These are phyloP conservation scores for Abscondita cerata DNA, from an alignment of 2,888 invertebrate genomes.

Conservation along the genomic window DNA sequence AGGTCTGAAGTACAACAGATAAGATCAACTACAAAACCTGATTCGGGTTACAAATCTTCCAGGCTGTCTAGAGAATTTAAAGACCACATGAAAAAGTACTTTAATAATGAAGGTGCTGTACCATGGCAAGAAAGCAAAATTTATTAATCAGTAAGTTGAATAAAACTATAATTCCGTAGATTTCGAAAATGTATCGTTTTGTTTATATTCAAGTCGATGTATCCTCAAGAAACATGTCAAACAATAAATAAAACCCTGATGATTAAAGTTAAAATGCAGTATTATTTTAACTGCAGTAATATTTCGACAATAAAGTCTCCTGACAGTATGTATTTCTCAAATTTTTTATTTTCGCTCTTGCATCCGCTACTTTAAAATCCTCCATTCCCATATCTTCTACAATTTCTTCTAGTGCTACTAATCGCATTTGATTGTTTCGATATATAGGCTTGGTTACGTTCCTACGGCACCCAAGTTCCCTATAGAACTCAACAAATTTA, in stretches of 20 bases:
- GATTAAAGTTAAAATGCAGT: too few relatives aligned
- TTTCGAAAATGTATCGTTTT: neutral
- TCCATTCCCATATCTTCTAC: neutral
- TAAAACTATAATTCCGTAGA: neutral
- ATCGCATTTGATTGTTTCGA: neutral
- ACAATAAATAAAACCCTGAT: too few relatives aligned
- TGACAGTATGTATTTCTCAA: too few relatives aligned
- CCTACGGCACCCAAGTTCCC: neutral
- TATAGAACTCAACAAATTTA: neutral
- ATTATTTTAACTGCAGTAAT: too few relatives aligned
- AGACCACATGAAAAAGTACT: conserved; percentile 11
- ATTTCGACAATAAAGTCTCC: too few relatives aligned
- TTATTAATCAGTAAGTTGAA: conserved; percentile 8
- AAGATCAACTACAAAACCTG: neutral
- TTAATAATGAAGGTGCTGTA: conserved; percentile 18
- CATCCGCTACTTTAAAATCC: conserved; percentile 1
- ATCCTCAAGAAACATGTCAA: too few relatives aligned
- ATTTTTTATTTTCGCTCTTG: conserved; percentile 1
- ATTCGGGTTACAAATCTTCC: neutral
- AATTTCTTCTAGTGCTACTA: neutral
- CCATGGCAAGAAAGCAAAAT: conserved; percentile 16
- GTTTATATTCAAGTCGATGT: too few relatives aligned
- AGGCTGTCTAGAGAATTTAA: conserved; percentile 8
- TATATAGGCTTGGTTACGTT: neutral
- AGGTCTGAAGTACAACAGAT: conserved; percentile 1